These are phyloP conservation scores for Calameuta filiformis DNA, from an alignment of 2,888 invertebrate genomes.

Conservation along the genomic window DNA sequence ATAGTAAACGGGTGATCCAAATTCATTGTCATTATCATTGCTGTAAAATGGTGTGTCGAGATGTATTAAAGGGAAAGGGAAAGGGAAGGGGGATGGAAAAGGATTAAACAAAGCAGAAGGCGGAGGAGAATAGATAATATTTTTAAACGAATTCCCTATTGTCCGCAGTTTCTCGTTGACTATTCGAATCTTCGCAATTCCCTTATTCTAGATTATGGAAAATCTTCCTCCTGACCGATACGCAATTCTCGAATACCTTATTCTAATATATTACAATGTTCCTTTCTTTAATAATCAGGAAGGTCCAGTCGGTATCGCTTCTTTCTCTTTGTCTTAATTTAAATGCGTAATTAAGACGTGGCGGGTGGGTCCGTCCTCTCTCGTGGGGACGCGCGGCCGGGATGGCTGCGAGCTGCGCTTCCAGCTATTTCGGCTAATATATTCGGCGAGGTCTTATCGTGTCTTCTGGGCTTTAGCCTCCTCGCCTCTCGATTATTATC, in stretches of 20 bases:
- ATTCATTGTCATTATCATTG: too few species aligned
- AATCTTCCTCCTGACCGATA: slow-evolving; percentile 14
- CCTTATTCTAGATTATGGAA: slow-evolving; percentile 19
- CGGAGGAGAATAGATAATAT: not conserved
- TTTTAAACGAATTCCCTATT: not conserved
- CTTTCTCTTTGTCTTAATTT: slow-evolving; percentile 21
- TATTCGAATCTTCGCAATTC: not conserved
- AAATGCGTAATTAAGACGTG: slow-evolving; percentile 26
- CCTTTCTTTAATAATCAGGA: slow-evolving; percentile 33
- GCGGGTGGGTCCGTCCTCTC: not conserved
- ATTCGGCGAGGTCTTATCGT: not conserved
- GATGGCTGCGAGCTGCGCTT: not conserved
- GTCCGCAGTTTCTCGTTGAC: not conserved
- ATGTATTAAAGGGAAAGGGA: not conserved
- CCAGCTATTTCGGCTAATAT: not conserved
- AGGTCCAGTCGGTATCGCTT: slow-evolving; percentile 24
- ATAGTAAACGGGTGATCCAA: not conserved
- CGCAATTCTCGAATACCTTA: slow-evolving; percentile 18
- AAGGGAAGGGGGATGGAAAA: not conserved
- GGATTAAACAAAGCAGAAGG: not conserved
- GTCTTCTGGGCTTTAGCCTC: not conserved
- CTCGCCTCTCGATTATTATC: too few species aligned
- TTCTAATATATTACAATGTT: slow-evolving; percentile 52
- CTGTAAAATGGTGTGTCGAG: too few species aligned
- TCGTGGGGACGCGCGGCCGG: too few species aligned